A percentile compares a stretch with the other conserved stretches of the same genome.
Conservation (phyloP, 2,113 vertebrate genomes). For the Caretta caretta region DNA sequence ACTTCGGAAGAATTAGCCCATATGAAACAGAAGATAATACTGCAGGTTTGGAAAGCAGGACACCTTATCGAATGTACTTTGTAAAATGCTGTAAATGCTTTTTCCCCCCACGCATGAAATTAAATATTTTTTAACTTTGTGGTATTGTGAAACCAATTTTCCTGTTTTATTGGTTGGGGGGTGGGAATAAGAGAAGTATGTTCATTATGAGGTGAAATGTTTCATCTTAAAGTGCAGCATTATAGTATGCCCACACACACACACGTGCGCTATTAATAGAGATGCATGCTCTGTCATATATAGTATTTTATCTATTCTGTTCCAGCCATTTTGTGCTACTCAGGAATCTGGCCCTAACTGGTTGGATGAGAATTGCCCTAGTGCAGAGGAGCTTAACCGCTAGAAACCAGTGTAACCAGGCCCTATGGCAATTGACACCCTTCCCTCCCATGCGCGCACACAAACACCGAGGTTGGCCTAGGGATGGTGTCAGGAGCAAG, state of each 20-base stretch:
- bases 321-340: not conserved
- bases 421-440: no score
- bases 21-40: not conserved
- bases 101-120: not conserved
- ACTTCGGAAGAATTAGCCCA: not conserved
- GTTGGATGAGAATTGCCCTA: not conserved
- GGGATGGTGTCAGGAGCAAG: no score
- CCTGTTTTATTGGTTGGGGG: not conserved
- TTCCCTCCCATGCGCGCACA: fast-evolving
- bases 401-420: no score
- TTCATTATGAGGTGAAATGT: not conserved
- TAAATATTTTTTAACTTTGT: conserved; percentile 27
- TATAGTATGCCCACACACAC: not conserved
- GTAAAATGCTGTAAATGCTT: conserved; percentile 27
- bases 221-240: not conserved
- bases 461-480: no score
- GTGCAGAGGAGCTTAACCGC: no score
- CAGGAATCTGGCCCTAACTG: not conserved
- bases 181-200: not conserved
- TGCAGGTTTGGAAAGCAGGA: not conserved
- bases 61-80: not conserved
- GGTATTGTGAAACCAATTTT: not conserved
- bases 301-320: not conserved
- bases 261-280: not conserved
- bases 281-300: not conserved